Evolutionary conservation across 2,113 vertebrate species (phyloP).

Genomic region (Etheostoma spectabile): DNA sequence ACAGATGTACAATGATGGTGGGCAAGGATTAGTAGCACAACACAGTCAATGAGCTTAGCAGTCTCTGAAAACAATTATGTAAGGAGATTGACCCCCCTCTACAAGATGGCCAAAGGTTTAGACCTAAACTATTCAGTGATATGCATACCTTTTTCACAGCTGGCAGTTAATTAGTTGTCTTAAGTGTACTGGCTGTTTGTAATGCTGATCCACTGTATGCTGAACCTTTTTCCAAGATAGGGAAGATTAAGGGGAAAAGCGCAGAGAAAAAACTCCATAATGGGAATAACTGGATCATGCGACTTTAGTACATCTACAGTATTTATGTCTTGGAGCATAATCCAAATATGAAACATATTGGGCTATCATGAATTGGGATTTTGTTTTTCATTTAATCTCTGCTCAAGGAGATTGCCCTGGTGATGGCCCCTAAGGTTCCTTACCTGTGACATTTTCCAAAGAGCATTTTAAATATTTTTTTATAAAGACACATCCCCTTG

Average conservation of each 20-base stretch:
- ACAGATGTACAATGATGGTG: constrained; percentile 62
- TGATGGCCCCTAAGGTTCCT: constrained; percentile 5
- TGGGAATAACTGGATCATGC: not conserved
- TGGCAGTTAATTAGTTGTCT: not conserved
- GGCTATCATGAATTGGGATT: not conserved
- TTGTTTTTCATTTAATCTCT: not conserved
- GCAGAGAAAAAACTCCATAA: not conserved
- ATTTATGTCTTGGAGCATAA: not conserved
- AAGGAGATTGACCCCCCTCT: constrained; percentile 58
- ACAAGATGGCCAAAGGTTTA: constrained; percentile 47
- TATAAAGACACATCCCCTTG: constrained; percentile 10
- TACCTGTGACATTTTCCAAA: constrained; percentile 60
- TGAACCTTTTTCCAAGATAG: not conserved
- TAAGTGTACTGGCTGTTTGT: not conserved
- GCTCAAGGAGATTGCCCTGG: constrained; percentile 4
- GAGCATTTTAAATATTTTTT: constrained; percentile 37
- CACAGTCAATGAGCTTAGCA: constrained; percentile 69
- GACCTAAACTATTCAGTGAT: constrained; percentile 12
- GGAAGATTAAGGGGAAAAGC: not conserved
- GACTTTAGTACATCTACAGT: not conserved
- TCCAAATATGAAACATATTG: not conserved
- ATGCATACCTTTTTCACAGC: constrained; percentile 1
- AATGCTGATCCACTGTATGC: not conserved
- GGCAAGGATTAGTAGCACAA: constrained; percentile 65
- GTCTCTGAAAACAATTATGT: constrained; percentile 69